These are phyloP conservation scores for Trigoniulus corallinus DNA, from an alignment of 1,140 invertebrate genomes.

Conservation along the genomic window DNA sequence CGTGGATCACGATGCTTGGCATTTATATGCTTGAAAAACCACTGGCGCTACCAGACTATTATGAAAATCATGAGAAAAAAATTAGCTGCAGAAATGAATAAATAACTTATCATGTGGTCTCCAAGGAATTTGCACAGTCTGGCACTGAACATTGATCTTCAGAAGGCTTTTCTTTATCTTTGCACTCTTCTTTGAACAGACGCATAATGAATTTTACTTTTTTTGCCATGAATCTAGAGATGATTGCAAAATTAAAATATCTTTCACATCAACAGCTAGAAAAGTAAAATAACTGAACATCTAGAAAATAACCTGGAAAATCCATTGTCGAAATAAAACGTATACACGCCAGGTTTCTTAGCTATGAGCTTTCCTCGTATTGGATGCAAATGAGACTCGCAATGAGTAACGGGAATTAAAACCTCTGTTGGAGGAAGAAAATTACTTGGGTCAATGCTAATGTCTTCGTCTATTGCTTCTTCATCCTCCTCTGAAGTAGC, in stretches of 20 bases:
- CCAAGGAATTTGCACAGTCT: no score
- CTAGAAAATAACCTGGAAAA: slow-evolving; percentile 22
- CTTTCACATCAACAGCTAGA: neutral
- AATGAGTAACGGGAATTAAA: slow-evolving; percentile 20
- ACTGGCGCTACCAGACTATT: no score
- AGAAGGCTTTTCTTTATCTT: no score
- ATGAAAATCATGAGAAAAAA: no score
- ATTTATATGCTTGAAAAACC: no score
- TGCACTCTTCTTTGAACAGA: no score
- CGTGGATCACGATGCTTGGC: no score
- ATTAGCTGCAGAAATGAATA: no score
- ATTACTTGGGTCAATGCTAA: no score
- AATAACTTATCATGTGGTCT: no score
- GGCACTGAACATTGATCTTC: no score
- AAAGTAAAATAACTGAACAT: neutral
- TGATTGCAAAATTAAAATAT: neutral
- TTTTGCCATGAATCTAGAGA: neutral
- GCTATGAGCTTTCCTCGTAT: slow-evolving; percentile 21
- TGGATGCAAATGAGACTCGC: slow-evolving; percentile 23
- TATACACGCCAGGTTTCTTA: slow-evolving; percentile 22
- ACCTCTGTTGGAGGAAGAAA: slow-evolving; percentile 16
- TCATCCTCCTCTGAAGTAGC: neutral
- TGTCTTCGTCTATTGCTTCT: slow-evolving; percentile 3
- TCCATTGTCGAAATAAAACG: slow-evolving; percentile 25
- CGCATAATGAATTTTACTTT: neutral